Base-by-base conservation (phyloP, 1,140 invertebrate genomes). In the Lerema accius region DNA sequence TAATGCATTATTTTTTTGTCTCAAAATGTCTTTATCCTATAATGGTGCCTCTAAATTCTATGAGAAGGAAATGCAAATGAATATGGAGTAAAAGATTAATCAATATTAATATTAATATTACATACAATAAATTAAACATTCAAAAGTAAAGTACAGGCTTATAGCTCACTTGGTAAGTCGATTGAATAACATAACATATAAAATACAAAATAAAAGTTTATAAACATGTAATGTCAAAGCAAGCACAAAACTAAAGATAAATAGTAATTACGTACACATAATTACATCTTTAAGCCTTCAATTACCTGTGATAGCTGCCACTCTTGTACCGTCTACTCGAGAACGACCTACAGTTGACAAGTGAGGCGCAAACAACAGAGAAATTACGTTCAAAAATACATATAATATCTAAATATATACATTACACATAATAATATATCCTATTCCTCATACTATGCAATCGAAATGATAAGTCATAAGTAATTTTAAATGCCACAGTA, bases 261-360 rank as follows among this genome's bases (percentile, higher is more conserved):
- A n/a, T n/a, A n/a, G n/a, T n/a, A n/a, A n/a, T n/a, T n/a, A n/a
- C n/a, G n/a, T n/a, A n/a, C n/a, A n/a, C n/a, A n/a, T n/a, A n/a
- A n/a, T n/a, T n/a, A n/a, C n/a, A n/a, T n/a, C n/a, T n/a, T n/a
- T n/a, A n/a, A n/a, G 19, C 15, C 5, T 45, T 17, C 16, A 43
- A 23, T 56, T 56, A 56, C 51, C 51, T 56, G 51, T 56, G 42
- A 26, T 56, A 56, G 39, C 51, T 56, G 51, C 51, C 37, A 19
- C 32, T 56, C 51, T 56, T 56, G 51, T 56, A 39, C 23, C 51
- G 39, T 43, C 40, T 56, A 56, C 51, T 56, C 43, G 46, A 49
- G 23, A 56, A 56, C 39, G 51, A 56, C 32, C 51, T 56, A 56
- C 4, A 55, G 50, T 26, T 42, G 37, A 15, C 51, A 42, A 56